Base-by-base conservation (phyloP, 2,113 vertebrate species). In the Brachirus orientalis region DNA sequence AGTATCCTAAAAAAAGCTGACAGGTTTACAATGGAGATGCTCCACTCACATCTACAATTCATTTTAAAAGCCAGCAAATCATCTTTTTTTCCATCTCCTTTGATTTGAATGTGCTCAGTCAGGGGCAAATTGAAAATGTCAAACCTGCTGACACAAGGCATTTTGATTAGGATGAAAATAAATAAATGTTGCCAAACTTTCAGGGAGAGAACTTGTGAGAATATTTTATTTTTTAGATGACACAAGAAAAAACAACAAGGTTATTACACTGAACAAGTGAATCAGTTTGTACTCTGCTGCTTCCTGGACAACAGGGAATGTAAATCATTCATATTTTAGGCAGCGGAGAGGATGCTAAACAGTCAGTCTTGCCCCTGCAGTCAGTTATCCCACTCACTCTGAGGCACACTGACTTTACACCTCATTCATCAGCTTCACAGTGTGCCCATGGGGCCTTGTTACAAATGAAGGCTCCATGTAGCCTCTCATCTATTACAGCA, bases 391-490 rank as follows among this genome's bases (percentile, higher is more conserved):
- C 1, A 69, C 66, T 72, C 46, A 46, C 63, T 38, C 19, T 0
- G 8, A 75, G 54, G 47, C 13, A 33, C 65, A 57, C 8, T 36
- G 72, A 56, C 53, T 72, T 37, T 51, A 3, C 63, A 55, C 50
- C 28, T 52, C 69, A 87, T 88, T 79, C 82, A 87, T 84, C 82
- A 88, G 60, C 64, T 19, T 17, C 68, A 63, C 70, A 56, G 53
- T 71, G 61, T 66, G 76, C 57, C 79, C 63, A 28, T 19, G 7
- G 20, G 48, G 51, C 77, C 58, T 56, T 48, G 68, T 57, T 72
- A 72, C 68, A 57, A 76, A 70, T 62, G 46, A 28, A 64, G 73
- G 63, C 46, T 44, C 33, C 55, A 40, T 77, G 14, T 53, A 51
- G 45, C 12, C 46, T 10, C 22, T 82, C 66, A 67, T 75, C 75